Evolutionary conservation across 53 echinoderm and acorn worm species (phyloP).

Genomic region (Holothuria leucospilota): DNA sequence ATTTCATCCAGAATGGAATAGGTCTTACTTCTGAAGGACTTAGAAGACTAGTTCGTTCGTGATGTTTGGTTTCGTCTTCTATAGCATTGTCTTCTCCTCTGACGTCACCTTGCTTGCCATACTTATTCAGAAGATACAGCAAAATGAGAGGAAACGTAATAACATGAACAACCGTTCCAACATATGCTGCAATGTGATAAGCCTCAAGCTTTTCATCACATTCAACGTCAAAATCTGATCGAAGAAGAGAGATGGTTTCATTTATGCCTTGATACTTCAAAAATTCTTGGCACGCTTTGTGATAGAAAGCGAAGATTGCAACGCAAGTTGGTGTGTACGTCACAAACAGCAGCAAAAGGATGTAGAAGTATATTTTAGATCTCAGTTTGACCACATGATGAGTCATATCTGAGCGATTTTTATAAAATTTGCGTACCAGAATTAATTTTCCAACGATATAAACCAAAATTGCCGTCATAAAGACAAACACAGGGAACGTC

Average conservation of each 20-base stretch:
- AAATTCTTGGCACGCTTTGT: background rate
- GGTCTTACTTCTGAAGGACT: too few relatives aligned
- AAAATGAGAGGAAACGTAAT: background rate
- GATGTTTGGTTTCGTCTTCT: too few relatives aligned
- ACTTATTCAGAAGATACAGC: background rate
- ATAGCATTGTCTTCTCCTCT: background rate
- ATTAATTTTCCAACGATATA: background rate
- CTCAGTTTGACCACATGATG: background rate
- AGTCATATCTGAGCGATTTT: background rate
- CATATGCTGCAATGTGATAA: background rate
- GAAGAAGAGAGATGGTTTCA: slow-evolving; percentile 7
- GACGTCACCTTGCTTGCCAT: background rate
- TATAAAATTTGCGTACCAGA: background rate
- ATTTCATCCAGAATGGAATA: background rate
- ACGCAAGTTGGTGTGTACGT: slow-evolving; percentile 24
- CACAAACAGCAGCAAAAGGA: background rate
- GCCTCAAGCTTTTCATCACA: background rate
- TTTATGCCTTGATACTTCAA: background rate
- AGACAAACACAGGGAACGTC: background rate
- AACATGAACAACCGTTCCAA: background rate
- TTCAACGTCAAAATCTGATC: background rate
- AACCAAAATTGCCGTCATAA: background rate
- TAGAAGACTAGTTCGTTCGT: too few relatives aligned
- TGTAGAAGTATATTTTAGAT: background rate
- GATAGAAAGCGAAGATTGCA: slow-evolving; percentile 6